These are phyloP conservation scores for Diachrysia chrysitis DNA, from an alignment of 2,888 invertebrate genomes.

Conservation along the genomic window DNA sequence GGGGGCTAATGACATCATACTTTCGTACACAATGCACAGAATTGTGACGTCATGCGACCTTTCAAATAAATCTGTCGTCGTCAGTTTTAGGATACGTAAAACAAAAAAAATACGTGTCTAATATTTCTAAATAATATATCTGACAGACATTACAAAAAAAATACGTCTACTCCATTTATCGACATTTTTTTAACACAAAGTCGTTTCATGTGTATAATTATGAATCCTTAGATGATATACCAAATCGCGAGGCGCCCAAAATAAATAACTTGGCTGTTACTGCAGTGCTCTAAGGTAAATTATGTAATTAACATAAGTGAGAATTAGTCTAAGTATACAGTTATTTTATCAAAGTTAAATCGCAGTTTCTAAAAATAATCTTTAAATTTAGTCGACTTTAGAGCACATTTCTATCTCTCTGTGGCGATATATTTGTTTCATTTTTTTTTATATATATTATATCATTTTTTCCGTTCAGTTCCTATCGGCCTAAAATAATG, in stretches of 20 bases:
- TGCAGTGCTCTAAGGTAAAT: constrained; percentile 77
- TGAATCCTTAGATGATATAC: constrained; percentile 7
- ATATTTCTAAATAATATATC: no score
- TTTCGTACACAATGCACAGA: no score
- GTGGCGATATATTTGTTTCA: constrained; percentile 65
- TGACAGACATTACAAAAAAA: no score
- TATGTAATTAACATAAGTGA: constrained; percentile 83
- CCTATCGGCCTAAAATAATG: constrained; percentile 86
- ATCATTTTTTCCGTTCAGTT: constrained; percentile 76
- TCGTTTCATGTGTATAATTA: neutral
- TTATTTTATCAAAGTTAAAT: constrained; percentile 65
- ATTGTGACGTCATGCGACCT: no score
- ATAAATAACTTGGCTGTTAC: constrained; percentile 72
- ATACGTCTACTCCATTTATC: no score
- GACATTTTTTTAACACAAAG: neutral
- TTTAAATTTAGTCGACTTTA: constrained; percentile 64
- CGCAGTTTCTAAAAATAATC: constrained; percentile 55
- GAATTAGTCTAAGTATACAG: constrained; percentile 73
- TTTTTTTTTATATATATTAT: constrained; percentile 65
- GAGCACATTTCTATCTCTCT: constrained; percentile 70
- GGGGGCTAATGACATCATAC: no score
- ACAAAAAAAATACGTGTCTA: no score
- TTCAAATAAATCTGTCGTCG: no score
- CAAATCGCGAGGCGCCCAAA: constrained; percentile 60
- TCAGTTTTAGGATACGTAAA: no score